Conservation (phyloP, 2,888 invertebrate genomes). For the Caenorhabditis sp. region DNA sequence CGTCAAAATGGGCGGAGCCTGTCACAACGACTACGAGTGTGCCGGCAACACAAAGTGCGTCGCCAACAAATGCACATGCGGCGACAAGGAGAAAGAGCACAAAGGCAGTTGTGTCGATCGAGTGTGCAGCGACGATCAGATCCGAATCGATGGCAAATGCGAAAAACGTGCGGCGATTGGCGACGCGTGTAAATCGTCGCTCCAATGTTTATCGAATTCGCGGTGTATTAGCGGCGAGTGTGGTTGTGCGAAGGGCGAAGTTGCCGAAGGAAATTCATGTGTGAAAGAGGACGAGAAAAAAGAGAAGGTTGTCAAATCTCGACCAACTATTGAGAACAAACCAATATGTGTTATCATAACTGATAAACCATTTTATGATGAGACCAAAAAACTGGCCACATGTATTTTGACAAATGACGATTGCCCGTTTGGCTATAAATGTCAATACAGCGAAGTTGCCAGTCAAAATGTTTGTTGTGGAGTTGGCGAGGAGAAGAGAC, state of each 20-base stretch:
- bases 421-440: conserved; percentile 44
- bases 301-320: neutral
- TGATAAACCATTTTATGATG: conserved; percentile 33
- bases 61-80: conserved; percentile 44
- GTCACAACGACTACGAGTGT: conserved; percentile 49
- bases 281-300: conserved; percentile 17
- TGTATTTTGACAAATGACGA: conserved; percentile 40
- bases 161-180: conserved; percentile 44
- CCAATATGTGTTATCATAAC: conserved; percentile 20
- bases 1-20: conserved; percentile 43
- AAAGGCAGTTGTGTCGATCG: conserved; percentile 44
- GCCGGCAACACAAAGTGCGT: conserved; percentile 47
- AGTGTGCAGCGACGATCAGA: conserved; percentile 41
- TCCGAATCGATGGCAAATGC: conserved; percentile 48
- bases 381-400: conserved; percentile 10
- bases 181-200: conserved; percentile 44
- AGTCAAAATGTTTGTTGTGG: conserved; percentile 50
- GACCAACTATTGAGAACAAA: neutral
- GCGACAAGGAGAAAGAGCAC: conserved; percentile 26
- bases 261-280: conserved; percentile 25
- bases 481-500: neutral
- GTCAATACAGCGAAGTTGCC: conserved; percentile 38
- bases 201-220: conserved; percentile 48
- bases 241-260: conserved; percentile 48
- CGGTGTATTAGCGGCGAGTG: conserved; percentile 45